These are phyloP conservation scores for Eciton burchellii DNA, from an alignment of 1,140 invertebrate species.

Conservation along the genomic window DNA sequence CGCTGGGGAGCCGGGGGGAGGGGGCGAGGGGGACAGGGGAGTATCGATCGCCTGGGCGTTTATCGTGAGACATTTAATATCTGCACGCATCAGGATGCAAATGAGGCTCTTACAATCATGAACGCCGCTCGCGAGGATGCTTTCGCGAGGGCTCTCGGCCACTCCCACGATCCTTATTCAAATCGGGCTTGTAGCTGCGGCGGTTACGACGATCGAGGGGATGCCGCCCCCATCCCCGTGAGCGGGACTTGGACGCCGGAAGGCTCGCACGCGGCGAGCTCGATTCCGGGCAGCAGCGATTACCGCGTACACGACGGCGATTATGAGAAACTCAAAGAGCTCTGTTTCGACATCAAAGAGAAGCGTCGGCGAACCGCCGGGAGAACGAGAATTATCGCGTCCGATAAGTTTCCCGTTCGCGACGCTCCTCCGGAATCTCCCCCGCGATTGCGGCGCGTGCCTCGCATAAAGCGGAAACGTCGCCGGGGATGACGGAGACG, in stretches of 20 bases:
- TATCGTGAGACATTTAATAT: conserved; percentile 40
- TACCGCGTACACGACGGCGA: too few species aligned
- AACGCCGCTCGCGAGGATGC: not conserved
- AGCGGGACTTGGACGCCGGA: not conserved
- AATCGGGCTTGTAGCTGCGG: not conserved
- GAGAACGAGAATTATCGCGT: not conserved
- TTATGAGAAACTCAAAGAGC: too few species aligned
- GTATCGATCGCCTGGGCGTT: conserved; percentile 27
- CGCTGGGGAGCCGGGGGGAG: too few species aligned
- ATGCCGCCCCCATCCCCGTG: too few species aligned
- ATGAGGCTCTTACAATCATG: conserved; percentile 36
- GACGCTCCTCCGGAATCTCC: conserved; percentile 29
- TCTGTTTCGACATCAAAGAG: too few species aligned
- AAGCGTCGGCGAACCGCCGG: too few species aligned
- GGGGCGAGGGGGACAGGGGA: too few species aligned
- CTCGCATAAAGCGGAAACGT: conserved; percentile 18
- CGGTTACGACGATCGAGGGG: conserved; percentile 1
- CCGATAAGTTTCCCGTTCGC: conserved; percentile 6
- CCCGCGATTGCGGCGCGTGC: conserved; percentile 31
- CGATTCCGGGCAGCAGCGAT: too few species aligned
- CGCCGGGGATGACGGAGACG: not conserved
- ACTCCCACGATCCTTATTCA: conserved; percentile 26
- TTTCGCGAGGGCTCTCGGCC: not conserved
- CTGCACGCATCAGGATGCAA: conserved; percentile 40
- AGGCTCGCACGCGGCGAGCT: not conserved